Percentiles rank a stretch among this genome's conserved stretches.
Conservation (phyloP, 2,797 vertebrate species). For the Rhinella marina region DNA sequence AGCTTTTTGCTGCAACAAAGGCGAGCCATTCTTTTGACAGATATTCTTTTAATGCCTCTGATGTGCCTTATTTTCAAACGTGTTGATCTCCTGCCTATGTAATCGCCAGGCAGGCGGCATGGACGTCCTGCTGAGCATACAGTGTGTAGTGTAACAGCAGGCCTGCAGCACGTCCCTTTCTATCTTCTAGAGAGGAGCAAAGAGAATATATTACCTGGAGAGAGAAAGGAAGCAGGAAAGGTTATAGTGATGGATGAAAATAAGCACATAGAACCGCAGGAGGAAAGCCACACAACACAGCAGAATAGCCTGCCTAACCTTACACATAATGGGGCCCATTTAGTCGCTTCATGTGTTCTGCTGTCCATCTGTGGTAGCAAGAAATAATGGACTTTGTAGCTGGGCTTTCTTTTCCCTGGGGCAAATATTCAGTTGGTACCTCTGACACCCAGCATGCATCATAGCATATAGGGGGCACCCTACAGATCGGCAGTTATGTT, state of each 20-base stretch:
- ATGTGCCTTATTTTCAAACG: constrained; percentile 58
- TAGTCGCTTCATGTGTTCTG: background rate
- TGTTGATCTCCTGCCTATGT: constrained; percentile 52
- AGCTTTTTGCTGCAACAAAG: constrained; percentile 49
- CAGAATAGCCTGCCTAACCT: background rate
- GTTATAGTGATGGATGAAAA: constrained; percentile 46
- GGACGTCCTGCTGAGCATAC: constrained; percentile 47
- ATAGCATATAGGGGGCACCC: too few relatives aligned
- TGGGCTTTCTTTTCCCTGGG: too few relatives aligned
- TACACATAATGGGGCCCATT: background rate
- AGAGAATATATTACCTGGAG: constrained; percentile 36
- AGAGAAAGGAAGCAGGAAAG: constrained; percentile 37
- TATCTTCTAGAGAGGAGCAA: constrained; percentile 48
- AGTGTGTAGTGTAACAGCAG: constrained; percentile 53
- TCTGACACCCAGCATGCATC: too few relatives aligned
- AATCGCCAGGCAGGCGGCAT: constrained; percentile 53
- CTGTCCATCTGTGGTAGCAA: background rate
- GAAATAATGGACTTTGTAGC: background rate
- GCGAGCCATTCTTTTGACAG: constrained; percentile 45
- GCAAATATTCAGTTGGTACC: background rate
- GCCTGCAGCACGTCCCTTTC: constrained; percentile 55
- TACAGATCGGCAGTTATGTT: too few relatives aligned
- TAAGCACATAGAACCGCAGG: constrained; percentile 1
- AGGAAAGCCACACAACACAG: background rate
- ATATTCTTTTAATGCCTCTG: constrained; percentile 56